A percentile compares a stretch with the other conserved stretches of the same genome.
Conservation (phyloP, 37 sponge, comb jelly and placozoan species). For the Chondrosia reniformis region DNA sequence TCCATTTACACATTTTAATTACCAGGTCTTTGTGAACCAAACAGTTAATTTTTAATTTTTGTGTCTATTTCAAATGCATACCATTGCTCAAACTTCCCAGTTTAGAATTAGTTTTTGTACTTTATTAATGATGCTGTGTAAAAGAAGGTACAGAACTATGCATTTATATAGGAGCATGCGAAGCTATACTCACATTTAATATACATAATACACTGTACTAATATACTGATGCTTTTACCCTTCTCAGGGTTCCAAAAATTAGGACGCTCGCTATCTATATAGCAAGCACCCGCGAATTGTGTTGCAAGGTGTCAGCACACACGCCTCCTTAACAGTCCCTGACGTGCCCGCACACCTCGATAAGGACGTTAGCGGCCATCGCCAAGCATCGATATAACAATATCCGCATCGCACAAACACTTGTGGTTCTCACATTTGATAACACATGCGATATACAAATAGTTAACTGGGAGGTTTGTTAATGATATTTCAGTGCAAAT, state of each 20-base stretch:
- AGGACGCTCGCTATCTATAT: background rate
- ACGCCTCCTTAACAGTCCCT: background rate
- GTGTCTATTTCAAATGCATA: too few species aligned
- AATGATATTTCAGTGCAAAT: background rate
- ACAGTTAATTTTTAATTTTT: too few species aligned
- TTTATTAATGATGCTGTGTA: too few species aligned
- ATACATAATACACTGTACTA: too few species aligned
- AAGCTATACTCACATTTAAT: too few species aligned
- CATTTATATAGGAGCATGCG: too few species aligned
- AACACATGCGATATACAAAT: background rate
- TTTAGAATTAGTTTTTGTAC: too few species aligned
- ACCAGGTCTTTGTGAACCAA: too few species aligned
- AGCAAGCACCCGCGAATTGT: slow-evolving; percentile 1
- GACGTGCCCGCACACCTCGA: slow-evolving; percentile 1
- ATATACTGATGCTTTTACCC: too few species aligned
- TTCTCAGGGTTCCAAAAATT: slow-evolving; percentile 12
- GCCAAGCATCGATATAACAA: background rate
- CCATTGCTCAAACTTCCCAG: too few species aligned
- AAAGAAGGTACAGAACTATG: too few species aligned
- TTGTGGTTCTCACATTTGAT: background rate
- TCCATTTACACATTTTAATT: too few species aligned
- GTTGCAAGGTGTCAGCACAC: slow-evolving; percentile 17
- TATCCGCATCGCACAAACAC: background rate
- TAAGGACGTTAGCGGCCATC: slow-evolving; percentile 1
- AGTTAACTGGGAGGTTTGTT: background rate